phyloP scores from a whole-genome alignment of 2,113 vertebrate genomes.

The Irena cyanogastra region DNA sequence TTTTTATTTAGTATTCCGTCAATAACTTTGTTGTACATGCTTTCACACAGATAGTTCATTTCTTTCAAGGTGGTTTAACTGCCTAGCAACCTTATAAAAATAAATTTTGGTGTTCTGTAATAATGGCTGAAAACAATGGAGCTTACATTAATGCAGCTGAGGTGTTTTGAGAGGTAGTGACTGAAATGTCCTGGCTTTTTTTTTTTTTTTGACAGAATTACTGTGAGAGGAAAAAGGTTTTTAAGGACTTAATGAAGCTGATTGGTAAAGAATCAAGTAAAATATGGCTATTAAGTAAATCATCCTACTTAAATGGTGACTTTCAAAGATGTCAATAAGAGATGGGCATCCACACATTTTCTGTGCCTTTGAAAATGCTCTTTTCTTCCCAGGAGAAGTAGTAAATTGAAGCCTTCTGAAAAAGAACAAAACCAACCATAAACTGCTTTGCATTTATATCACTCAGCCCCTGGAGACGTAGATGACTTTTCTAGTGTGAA shows the following conservation, averaged over 20 bases:
- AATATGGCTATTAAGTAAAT: neutral
- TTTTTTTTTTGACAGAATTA: neutral
- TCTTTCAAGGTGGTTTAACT: conserved; percentile 35
- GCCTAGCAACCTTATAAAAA: conserved; percentile 54
- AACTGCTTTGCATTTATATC: neutral
- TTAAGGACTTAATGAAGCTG: neutral
- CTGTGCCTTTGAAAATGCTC: neutral
- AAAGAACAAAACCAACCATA: neutral
- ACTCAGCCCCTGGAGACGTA: neutral
- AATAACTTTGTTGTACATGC: conserved; percentile 38
- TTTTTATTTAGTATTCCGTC: conserved; percentile 34
- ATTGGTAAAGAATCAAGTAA: neutral
- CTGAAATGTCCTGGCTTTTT: neutral
- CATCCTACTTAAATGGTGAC: neutral
- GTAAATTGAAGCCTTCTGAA: neutral
- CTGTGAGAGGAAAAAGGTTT: neutral
- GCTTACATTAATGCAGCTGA: neutral
- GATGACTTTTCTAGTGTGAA: neutral
- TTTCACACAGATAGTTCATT: conserved; percentile 15
- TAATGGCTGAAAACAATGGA: neutral
- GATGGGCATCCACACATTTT: fast-evolving
- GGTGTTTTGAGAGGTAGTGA: neutral
- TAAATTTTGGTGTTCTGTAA: neutral
- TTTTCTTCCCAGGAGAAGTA: neutral
- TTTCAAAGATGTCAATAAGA: neutral